These are phyloP conservation scores for Tortricodes alternella DNA, from an alignment of 2,888 invertebrate species.

Conservation along the genomic window DNA sequence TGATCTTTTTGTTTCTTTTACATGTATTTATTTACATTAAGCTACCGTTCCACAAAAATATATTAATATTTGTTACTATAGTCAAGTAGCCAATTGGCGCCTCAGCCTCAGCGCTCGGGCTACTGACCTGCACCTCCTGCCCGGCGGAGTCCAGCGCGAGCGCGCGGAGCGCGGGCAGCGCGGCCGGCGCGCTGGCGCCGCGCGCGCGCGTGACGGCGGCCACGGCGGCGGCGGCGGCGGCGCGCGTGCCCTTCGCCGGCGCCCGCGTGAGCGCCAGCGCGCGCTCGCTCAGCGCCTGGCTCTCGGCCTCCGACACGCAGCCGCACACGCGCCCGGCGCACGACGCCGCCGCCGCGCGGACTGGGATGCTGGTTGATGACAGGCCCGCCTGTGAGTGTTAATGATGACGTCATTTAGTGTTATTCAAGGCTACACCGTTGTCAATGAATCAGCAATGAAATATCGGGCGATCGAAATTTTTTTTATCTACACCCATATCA, in stretches of 20 bases:
- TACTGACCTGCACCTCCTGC: constrained; percentile 94
- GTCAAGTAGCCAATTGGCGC: too few species aligned
- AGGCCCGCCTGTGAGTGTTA: constrained; percentile 85
- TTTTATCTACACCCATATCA: too few species aligned
- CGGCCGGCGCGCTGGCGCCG: constrained; percentile 97
- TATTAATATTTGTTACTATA: too few species aligned
- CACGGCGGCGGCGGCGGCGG: constrained; percentile 87
- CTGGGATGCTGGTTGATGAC: constrained; percentile 88
- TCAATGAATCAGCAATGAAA: too few species aligned
- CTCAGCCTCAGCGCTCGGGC: too few species aligned
- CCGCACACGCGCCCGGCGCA: constrained; percentile 92
- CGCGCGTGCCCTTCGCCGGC: constrained; percentile 51
- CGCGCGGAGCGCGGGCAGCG: constrained; percentile 96
- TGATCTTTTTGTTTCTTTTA: too few species aligned
- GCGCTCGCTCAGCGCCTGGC: constrained; percentile 63
- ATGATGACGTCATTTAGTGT: too few species aligned
- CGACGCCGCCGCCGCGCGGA: constrained; percentile 97
- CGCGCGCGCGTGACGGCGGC: constrained; percentile 98
- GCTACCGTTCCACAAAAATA: too few species aligned
- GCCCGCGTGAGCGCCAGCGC: constrained; percentile 60
- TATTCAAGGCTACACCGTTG: neutral
- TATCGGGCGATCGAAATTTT: too few species aligned
- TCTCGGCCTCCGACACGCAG: constrained; percentile 60
- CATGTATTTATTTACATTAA: too few species aligned
- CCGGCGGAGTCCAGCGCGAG: constrained; percentile 96